A percentile compares a stretch with the other conserved stretches of the same genome.
Evolutionary conservation across 2,113 vertebrate genomes (phyloP).

Genomic region (Ia io): DNA sequence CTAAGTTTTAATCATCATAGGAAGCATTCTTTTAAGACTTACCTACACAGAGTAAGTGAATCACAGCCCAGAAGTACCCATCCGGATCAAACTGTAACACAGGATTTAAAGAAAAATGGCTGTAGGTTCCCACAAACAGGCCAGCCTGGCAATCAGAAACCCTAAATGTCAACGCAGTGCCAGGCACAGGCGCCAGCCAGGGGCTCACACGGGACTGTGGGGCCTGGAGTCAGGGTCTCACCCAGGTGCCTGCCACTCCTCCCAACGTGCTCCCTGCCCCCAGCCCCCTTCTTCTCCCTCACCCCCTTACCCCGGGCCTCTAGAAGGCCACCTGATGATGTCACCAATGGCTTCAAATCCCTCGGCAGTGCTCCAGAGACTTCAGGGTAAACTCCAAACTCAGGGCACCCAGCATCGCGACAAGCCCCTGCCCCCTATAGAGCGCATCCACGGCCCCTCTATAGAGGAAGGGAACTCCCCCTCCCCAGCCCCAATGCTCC

Average conservation of each 20-base stretch:
- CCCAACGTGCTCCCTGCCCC: not conserved
- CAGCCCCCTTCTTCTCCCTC: not conserved
- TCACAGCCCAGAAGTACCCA: conserved; percentile 91
- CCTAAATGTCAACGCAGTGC: accelerated
- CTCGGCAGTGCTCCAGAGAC: not conserved
- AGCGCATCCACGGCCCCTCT: not conserved
- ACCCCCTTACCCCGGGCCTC: not conserved
- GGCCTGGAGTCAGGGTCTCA: not conserved
- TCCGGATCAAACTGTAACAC: conserved; percentile 89
- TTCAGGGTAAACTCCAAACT: not conserved
- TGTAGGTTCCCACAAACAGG: not conserved
- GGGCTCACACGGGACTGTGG: too few relatives aligned
- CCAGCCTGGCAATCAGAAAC: not conserved
- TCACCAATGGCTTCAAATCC: not conserved
- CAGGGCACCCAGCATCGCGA: not conserved
- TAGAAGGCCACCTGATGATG: not conserved
- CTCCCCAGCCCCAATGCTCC: not conserved
- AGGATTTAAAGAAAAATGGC: conserved; percentile 53
- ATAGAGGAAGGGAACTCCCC: not conserved
- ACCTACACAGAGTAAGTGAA: conserved; percentile 92
- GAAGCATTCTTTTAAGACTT: conserved; percentile 75
- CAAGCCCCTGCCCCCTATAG: too few relatives aligned
- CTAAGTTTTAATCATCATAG: not conserved
- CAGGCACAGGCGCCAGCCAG: not conserved
- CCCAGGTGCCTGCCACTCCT: not conserved